These are phyloP conservation scores for Helobdella robusta DNA, from an alignment of 2,888 invertebrate genomes.

Conservation along the genomic window DNA sequence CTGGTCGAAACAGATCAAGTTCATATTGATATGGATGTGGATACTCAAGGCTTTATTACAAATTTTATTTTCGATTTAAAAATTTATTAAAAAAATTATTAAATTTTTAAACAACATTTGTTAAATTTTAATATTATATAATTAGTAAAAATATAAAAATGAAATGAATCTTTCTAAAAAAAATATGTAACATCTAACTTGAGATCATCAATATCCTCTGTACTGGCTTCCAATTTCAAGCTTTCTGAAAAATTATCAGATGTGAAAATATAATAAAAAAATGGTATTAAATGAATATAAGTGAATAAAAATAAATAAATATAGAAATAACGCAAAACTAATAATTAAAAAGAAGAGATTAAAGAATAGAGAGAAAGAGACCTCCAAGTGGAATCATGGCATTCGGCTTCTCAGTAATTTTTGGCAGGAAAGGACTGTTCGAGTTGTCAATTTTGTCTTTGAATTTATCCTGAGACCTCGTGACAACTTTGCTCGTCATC, in stretches of 20 bases:
- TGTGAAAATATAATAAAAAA: background rate
- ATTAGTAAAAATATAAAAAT: no score
- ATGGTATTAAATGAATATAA: background rate
- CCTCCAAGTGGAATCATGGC: slow-evolving; percentile 61
- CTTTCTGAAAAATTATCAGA: slow-evolving; percentile 25
- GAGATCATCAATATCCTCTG: slow-evolving; percentile 16
- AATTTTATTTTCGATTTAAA: no score
- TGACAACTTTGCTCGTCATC: no score
- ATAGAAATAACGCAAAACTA: background rate
- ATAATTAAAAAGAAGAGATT: background rate
- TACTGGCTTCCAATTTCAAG: background rate
- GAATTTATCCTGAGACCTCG: slow-evolving; percentile 73
- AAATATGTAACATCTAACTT: no score
- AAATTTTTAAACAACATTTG: no score
- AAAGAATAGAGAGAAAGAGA: slow-evolving; percentile 28
- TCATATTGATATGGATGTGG: slow-evolving; percentile 82
- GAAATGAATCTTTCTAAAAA: no score
- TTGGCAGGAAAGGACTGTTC: slow-evolving; percentile 68
- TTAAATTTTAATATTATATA: no score
- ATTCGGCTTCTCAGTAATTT: slow-evolving; percentile 77
- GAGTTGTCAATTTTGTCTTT: slow-evolving; percentile 76
- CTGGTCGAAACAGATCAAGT: slow-evolving; percentile 63
- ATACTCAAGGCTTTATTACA: slow-evolving; percentile 57
- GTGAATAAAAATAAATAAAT: background rate
- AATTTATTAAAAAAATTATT: no score